Evolutionary conservation across 2,888 invertebrate species (phyloP).

Genomic region (Synergus laeviventris): DNA sequence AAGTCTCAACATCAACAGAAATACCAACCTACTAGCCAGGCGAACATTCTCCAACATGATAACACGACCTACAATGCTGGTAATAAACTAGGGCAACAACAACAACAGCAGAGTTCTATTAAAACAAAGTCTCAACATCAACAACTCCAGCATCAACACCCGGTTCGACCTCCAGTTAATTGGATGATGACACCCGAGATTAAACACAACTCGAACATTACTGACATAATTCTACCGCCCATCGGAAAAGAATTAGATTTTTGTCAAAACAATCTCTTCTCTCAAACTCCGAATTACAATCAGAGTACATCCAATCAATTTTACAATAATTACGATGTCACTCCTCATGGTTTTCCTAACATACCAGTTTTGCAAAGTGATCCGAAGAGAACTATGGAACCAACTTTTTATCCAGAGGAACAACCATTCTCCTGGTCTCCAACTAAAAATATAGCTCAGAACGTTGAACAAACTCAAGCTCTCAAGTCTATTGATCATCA

Average conservation of each 20-base stretch:
- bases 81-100: conserved; percentile 50
- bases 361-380: conserved; percentile 69
- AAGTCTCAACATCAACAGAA: conserved; percentile 67
- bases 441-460: conserved; percentile 76
- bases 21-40: conserved; percentile 67
- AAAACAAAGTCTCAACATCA: conserved; percentile 64
- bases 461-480: conserved; percentile 69
- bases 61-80: conserved; percentile 11
- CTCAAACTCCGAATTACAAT: conserved; percentile 71
- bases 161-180: conserved; percentile 78
- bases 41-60: conserved; percentile 62
- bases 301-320: conserved; percentile 72
- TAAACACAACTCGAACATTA: conserved; percentile 71
- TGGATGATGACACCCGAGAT: conserved; percentile 81
- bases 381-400: conserved; percentile 61
- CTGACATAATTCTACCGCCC: conserved; percentile 76
- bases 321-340: conserved; percentile 73
- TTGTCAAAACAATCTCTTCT: conserved; percentile 73
- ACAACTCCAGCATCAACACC: conserved; percentile 66
- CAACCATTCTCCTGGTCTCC: conserved; percentile 80
- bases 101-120: conserved; percentile 51
- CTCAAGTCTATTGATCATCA: conserved; percentile 70
- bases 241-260: conserved; percentile 75
- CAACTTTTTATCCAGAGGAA: conserved; percentile 72
- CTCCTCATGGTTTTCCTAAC: conserved; percentile 70